Evolutionary conservation across 2,888 invertebrate genomes (phyloP).

Genomic region (Yponomeuta plumbellus): DNA sequence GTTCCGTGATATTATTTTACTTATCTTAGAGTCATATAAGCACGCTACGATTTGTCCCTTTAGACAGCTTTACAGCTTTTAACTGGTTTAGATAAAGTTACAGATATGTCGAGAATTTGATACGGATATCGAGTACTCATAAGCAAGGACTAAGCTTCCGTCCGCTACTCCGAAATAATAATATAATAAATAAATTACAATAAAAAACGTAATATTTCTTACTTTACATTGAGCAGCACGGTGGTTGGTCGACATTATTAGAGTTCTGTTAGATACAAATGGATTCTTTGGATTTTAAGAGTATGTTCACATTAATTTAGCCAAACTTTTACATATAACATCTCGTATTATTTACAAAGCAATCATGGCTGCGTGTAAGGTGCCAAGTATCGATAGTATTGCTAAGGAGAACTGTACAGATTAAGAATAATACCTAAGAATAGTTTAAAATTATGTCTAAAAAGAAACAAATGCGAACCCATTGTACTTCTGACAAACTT

Average conservation of each 20-base stretch:
- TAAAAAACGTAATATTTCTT: conserved; percentile 25
- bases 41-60: conserved; percentile 5
- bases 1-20: neutral
- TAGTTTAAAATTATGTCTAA: neutral
- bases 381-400: neutral
- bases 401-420: neutral
- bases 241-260: conserved; percentile 26
- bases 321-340: neutral
- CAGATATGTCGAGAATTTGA: conserved; percentile 1
- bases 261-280: neutral
- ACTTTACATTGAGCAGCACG: conserved; percentile 40
- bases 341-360: conserved; percentile 9
- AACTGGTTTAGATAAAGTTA: neutral
- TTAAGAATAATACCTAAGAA: neutral
- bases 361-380: neutral
- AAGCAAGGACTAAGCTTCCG: neutral
- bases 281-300: conserved; percentile 25
- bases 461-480: neutral
- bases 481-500: neutral
- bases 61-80: neutral
- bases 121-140: neutral
- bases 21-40: neutral
- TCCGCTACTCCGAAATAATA: conserved; percentile 17
- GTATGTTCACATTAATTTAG: conserved; percentile 4
- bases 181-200: conserved; percentile 21